Base-by-base conservation (phyloP, 2,888 invertebrate genomes). In the Baronia brevicornis region DNA sequence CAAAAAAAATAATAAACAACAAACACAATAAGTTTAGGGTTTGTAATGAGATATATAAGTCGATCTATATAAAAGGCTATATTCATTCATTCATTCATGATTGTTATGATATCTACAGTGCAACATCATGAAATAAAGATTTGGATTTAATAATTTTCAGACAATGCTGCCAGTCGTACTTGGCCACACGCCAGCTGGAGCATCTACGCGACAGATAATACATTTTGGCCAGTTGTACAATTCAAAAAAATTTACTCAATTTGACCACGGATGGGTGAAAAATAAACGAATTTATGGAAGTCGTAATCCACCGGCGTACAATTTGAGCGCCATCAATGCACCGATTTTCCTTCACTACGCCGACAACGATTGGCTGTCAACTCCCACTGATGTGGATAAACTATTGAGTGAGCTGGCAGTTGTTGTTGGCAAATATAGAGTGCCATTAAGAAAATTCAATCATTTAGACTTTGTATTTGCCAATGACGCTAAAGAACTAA, bases 381-480 rank as follows among this genome's bases (percentile, higher is more conserved):
- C 78, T 5, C 71, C 72, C 1, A 45, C 50, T 10, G 86, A 87
- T 40, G 84, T 87, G 0, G 52, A 71, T 10, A 68, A 45, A 40
- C 46, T 87, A 10, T 60, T 69, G n/a, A 41, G 45, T 17, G 64
- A 77, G 51, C 54, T 88, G 1, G 66, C 71, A 6, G 64, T 72
- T 5, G 66, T 68, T 0, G 45, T 86, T 1, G 86, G 84, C n/a
- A 75, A 77, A 46, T 80, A 72, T 41, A 60, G 72, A 48, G 84
- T 87, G 0, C 70, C 79, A 0, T 44, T 82, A 26, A 44, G 63
- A 2, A 64, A 77, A 32, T 86, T 86, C 50, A 87, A 85, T 45
- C 88, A 89, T 50, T 53, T 88, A 24, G 89, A 89, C 51, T 86
- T 88, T 44, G 68, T 88, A 2, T 87, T 86, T 48, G 87, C 84